Conservation (phyloP, 1,140 invertebrate species). For the Calliphora vicina region DNA sequence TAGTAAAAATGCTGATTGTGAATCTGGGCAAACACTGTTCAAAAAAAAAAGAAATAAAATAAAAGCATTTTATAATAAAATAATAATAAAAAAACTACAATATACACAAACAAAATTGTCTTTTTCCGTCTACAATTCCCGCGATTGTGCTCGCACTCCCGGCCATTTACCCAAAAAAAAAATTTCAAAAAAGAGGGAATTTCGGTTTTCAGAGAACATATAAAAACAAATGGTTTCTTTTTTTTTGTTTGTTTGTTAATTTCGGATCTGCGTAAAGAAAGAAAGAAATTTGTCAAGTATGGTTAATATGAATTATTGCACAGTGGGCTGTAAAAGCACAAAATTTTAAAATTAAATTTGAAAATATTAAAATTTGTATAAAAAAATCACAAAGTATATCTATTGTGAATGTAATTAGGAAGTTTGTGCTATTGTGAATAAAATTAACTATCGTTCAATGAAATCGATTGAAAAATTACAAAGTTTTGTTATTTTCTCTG, state of each 20-base stretch:
- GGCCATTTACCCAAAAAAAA: background rate
- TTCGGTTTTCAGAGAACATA: background rate
- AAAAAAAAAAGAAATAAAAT: background rate
- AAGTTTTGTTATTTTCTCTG: no score
- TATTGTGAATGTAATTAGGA: no score
- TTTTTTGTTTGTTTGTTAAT: no score
- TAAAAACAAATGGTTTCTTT: background rate
- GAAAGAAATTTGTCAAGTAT: background rate
- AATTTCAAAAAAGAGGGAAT: background rate
- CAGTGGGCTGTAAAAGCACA: background rate
- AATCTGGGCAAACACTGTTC: background rate
- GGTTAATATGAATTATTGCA: background rate
- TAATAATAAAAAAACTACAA: background rate
- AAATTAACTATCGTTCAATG: no score
- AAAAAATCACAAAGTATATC: no score
- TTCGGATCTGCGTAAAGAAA: background rate
- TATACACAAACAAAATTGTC: no score
- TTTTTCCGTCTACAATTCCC: background rate
- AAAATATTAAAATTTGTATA: no score
- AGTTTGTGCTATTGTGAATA: no score
- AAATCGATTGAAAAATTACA: no score
- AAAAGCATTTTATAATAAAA: background rate
- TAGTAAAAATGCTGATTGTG: background rate
- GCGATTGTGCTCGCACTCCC: background rate
- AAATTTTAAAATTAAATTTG: no score